phyloP scores from a whole-genome alignment of 1,140 invertebrate species.

The Drosophila orosa region DNA sequence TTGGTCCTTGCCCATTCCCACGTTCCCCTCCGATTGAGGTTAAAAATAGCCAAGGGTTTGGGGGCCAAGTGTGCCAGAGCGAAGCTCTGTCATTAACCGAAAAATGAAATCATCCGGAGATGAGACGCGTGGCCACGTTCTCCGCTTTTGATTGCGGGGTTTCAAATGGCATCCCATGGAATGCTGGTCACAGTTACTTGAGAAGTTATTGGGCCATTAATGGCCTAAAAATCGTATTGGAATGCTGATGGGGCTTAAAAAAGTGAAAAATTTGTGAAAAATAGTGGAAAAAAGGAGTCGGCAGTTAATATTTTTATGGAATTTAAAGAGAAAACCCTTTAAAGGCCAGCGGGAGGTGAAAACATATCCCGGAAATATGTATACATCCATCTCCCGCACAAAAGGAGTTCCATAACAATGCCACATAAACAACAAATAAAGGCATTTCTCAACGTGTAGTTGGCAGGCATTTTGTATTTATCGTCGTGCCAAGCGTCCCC shows the following conservation, averaged over 20 bases:
- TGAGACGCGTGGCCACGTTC: conserved; percentile 21
- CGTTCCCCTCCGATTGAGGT: conserved; percentile 6
- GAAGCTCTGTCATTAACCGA: conserved; percentile 69
- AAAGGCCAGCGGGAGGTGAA: neutral
- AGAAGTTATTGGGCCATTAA: neutral
- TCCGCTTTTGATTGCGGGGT: conserved; percentile 6
- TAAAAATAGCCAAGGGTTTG: conserved; percentile 61
- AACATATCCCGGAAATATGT: neutral
- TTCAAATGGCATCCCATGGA: conserved; percentile 13
- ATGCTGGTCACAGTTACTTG: conserved; percentile 14
- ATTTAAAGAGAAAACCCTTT: too few species aligned
- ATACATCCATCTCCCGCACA: neutral
- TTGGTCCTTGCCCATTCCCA: neutral
- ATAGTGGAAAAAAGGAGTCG: neutral
- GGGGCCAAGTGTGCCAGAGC: conserved; percentile 3
- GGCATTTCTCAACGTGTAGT: conserved; percentile 10
- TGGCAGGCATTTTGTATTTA: conserved; percentile 7
- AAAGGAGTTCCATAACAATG: conserved; percentile 20
- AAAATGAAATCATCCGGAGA: conserved; percentile 57
- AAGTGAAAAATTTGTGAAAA: too few species aligned
- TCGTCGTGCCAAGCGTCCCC: conserved; percentile 7
- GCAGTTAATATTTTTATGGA: too few species aligned
- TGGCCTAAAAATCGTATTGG: too few species aligned
- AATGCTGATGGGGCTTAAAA: too few species aligned
- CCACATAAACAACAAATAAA: neutral